phyloP scores from a whole-genome alignment of 2,113 vertebrate species.

The Butorides virescens region DNA sequence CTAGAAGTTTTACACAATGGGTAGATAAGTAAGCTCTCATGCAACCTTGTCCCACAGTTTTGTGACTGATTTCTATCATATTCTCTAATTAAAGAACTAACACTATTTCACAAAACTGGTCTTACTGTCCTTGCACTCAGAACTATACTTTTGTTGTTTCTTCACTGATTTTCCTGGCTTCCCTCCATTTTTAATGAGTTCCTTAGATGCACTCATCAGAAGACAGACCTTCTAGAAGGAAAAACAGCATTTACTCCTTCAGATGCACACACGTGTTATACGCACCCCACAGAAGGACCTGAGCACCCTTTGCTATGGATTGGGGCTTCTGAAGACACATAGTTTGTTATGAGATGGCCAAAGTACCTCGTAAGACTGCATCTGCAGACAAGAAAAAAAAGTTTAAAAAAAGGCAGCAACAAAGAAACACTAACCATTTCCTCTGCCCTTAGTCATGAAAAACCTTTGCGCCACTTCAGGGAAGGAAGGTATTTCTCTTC shows the following conservation, averaged over 20 bases:
- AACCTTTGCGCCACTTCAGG: not conserved
- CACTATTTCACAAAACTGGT: not conserved
- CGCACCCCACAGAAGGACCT: accelerated
- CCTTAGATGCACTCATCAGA: not conserved
- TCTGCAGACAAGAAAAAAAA: not conserved
- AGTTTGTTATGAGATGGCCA: not conserved
- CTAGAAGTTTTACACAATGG: not conserved
- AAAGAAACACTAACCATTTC: not conserved
- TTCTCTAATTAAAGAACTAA: not conserved
- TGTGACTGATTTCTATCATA: not conserved
- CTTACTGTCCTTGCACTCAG: not conserved
- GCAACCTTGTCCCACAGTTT: not conserved
- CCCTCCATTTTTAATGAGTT: not conserved
- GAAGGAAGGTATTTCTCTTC: not conserved
- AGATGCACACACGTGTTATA: not conserved
- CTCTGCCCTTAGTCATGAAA: not conserved
- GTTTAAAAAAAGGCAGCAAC: not conserved
- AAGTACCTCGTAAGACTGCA: not conserved
- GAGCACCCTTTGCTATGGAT: not conserved
- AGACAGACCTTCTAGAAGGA: not conserved
- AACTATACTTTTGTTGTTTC: not conserved
- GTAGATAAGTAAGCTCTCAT: not conserved
- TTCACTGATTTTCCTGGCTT: not conserved
- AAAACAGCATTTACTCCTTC: not conserved
- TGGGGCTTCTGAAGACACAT: not conserved